Percentiles rank a stretch among this genome's conserved stretches.
Evolutionary conservation across 2,113 vertebrate genomes (phyloP).

Genomic region (Calyptommatus sinebrachiatus): DNA sequence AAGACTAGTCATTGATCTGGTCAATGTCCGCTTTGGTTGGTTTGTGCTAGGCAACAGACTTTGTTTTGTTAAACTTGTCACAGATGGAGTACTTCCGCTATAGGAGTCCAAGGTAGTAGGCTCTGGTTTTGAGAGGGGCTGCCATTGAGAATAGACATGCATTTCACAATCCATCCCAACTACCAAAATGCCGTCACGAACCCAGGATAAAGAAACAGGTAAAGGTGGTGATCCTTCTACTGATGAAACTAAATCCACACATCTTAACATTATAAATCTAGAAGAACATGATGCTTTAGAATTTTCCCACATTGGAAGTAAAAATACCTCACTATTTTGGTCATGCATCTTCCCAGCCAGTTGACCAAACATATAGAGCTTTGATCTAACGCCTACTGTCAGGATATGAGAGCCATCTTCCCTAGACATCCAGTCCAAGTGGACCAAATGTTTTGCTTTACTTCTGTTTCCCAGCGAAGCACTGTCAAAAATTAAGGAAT

Average conservation of each 20-base stretch:
- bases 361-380: conserved; percentile 92
- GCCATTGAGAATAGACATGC: conserved; percentile 98
- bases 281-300: conserved; percentile 70
- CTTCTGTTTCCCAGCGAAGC: conserved; percentile 64
- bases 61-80: conserved; percentile 81
- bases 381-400: conserved; percentile 91
- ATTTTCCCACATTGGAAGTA: conserved; percentile 67
- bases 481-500: conserved; percentile 64
- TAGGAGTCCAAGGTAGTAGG: conserved; percentile 62
- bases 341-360: conserved; percentile 86
- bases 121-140: conserved; percentile 78
- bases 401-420: conserved; percentile 96
- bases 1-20: conserved; percentile 92
- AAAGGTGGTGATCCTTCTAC: conserved; percentile 90
- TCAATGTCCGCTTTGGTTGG: conserved; percentile 82
- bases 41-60: conserved; percentile 74
- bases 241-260: conserved; percentile 89
- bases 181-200: conserved; percentile 94
- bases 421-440: conserved; percentile 97
- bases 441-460: conserved; percentile 79
- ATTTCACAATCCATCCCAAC: conserved; percentile 99
- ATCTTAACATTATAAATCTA: conserved; percentile 84
- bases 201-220: conserved; percentile 95
- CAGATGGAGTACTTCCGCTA: conserved; percentile 79
- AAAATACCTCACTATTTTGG: conserved; percentile 74